Base-by-base conservation (phyloP, 2,888 invertebrate genomes). In the Conops quadrifasciatus region DNA sequence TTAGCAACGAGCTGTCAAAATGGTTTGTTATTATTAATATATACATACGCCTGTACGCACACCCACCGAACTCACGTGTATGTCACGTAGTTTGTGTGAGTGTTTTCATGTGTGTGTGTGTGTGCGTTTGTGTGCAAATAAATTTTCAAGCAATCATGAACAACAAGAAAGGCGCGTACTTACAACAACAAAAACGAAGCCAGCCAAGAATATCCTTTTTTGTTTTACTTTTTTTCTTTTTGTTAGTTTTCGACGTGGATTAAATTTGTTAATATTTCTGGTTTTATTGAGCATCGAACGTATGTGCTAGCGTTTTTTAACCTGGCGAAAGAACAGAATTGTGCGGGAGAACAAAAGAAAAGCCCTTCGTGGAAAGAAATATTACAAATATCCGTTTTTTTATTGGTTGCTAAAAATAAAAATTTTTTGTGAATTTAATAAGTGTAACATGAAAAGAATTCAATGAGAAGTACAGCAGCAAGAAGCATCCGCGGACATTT, bases 1-100 rank as follows among this genome's bases (percentile, higher is more conserved):
- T 28, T 68, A 49, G 49, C 67, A 68, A 68, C 66, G 60, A n/a
- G 51, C 30, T 62, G 68, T 68, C 68, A 68, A 68, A 51, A 67
- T 36, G 24, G 30, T 68, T 68, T 59, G 67, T 67, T 67, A 53
- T 68, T 53, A 36, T 36, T 36, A 7, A 36, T 9, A 36, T 36
- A 9, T 9, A 36, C 9, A 36, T 36, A 36, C 36, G 36, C 36
- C 36, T 9, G 36, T 36, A 36, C 36, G 9, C 36, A 36, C 36
- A 36, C 36, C 36, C 9, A 36, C 36, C 36, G 9, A 36, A 36
- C 13, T 30, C 56, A 56, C 56, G 66, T 56, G 56, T 30, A 36
- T 19, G 16, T 28, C n/a, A 15, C 19, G 21, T 19, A 36, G 21
- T 43, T 21, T 36, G 43, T 43, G 21, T 30, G 24, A 30, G 24